Percentiles rank a stretch among this genome's conserved stretches.
phyloP scores from a whole-genome alignment of 2,888 invertebrate genomes.

The Cacoxenus indagator region DNA sequence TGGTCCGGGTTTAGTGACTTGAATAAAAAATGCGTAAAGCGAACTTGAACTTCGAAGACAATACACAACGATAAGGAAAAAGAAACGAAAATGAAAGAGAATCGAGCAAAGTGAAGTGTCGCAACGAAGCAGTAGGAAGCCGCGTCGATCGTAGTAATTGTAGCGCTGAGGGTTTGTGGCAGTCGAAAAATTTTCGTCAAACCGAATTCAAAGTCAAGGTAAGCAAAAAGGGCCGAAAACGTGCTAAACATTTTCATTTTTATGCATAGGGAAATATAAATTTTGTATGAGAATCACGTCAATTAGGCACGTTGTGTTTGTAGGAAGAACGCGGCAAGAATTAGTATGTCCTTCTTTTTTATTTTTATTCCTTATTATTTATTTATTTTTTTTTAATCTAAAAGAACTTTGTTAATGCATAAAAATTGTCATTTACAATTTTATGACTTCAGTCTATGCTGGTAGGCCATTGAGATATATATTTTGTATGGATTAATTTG shows the following conservation, averaged over 20 bases:
- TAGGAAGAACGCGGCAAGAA: not conserved
- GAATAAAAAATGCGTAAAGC: conserved; percentile 52
- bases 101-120: not conserved
- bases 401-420: too few relatives aligned
- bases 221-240: not conserved
- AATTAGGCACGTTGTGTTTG: not conserved
- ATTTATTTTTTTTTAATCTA: too few relatives aligned
- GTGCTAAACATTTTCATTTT: not conserved
- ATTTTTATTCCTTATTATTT: too few relatives aligned
- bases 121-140: not conserved
- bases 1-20: too few relatives aligned
- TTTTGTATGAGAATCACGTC: not conserved
- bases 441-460: too few relatives aligned
- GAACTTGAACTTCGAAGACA: conserved; percentile 60
- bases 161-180: too few relatives aligned
- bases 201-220: not conserved
- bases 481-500: too few relatives aligned
- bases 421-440: too few relatives aligned
- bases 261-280: not conserved
- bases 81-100: not conserved
- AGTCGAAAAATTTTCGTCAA: not conserved
- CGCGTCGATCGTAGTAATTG: too few relatives aligned
- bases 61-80: not conserved
- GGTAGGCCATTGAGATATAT: too few relatives aligned
- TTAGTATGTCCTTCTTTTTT: too few relatives aligned